phyloP scores from a whole-genome alignment of 2,888 invertebrate species.

The Orchestes rusci region DNA sequence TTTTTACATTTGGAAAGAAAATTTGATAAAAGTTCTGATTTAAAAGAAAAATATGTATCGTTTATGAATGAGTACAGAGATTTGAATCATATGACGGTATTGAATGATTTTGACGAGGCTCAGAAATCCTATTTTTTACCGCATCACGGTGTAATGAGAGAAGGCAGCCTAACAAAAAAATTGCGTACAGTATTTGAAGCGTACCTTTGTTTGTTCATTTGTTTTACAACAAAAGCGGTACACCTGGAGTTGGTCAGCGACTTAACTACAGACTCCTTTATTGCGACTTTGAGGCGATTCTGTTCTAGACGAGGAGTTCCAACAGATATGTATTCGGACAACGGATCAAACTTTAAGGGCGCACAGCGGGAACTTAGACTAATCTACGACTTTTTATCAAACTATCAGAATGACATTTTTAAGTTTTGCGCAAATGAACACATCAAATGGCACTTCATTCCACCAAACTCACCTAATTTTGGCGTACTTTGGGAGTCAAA shows the following conservation, averaged over 20 bases:
- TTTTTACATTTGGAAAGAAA: constrained; percentile 10
- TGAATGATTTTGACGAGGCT: constrained; percentile 1
- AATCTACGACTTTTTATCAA: background rate
- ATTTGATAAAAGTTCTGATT: constrained; percentile 7
- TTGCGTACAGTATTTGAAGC: background rate
- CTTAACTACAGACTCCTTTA: too few species aligned
- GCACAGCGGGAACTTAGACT: too few species aligned
- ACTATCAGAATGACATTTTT: background rate
- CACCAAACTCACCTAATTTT: background rate
- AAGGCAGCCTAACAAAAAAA: background rate
- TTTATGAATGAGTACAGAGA: constrained; percentile 21
- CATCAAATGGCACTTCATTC: background rate
- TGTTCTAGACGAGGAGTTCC: too few species aligned
- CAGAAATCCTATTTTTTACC: constrained; percentile 15
- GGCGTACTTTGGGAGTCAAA: too few species aligned
- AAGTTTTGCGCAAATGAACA: background rate
- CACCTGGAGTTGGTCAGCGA: too few species aligned
- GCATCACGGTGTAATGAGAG: constrained; percentile 14
- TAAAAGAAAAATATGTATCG: constrained; percentile 14
- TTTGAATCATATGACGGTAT: constrained; percentile 18
- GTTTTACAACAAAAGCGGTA: too few species aligned
- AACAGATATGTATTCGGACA: too few species aligned
- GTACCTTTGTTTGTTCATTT: too few species aligned
- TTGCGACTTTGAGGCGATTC: too few species aligned
- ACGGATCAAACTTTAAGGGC: too few species aligned